phyloP scores from a whole-genome alignment of 2,797 vertebrate species.

The Botia almorhae region DNA sequence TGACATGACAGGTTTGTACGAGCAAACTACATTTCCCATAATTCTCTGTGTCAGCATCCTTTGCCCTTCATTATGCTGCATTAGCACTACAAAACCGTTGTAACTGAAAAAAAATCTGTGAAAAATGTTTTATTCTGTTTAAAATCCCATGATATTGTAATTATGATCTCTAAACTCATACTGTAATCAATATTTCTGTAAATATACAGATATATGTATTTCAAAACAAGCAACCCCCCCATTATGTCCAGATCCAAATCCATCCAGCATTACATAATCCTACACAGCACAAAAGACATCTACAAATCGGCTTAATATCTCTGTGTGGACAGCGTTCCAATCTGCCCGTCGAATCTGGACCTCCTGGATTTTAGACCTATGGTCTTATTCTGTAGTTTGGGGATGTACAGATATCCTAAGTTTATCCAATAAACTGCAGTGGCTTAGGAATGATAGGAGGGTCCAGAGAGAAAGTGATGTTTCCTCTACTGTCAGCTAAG shows the following conservation, averaged over 20 bases:
- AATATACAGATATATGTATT: background rate
- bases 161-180: background rate
- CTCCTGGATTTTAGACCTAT: conserved; percentile 24
- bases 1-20: background rate
- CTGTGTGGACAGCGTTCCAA: no score
- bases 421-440: background rate
- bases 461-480: background rate
- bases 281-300: no score
- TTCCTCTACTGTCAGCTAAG: background rate
- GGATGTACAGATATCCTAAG: conserved; percentile 22
- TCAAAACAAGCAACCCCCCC: no score
- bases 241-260: no score
- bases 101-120: background rate
- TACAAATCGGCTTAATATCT: no score
- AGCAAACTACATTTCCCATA: conserved; percentile 2
- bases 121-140: background rate
- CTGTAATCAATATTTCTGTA: background rate
- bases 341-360: no score
- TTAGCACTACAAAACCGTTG: background rate
- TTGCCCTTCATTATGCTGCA: background rate
- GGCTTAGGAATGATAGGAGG: background rate
- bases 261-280: no score
- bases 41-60: background rate
- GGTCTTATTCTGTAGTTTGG: conserved; percentile 32
- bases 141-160: background rate